Evolutionary conservation across 2,888 invertebrate species (phyloP), one percentile per base, ranked within the genome.

Genomic region (Encarsia formosa): DNA sequence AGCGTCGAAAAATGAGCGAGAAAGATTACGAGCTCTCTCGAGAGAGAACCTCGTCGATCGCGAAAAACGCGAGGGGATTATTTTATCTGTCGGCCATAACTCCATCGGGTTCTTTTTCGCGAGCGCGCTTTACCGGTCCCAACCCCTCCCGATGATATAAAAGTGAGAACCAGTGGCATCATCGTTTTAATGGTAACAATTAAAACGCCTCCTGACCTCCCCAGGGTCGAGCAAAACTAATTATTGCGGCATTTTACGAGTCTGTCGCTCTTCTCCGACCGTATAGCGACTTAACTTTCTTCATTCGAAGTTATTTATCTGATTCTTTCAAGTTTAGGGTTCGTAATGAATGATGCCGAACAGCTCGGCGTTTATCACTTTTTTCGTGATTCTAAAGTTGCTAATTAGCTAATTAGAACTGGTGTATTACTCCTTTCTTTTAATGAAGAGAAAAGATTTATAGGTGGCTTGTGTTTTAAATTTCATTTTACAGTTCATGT

Each of bases 181-280:
- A 40, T 44, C 41, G 19, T 61, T 68, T 69, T 69, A 68, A 68
- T 64, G 66, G 60, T 59, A 62, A 68, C 68, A 67, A 69, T 69
- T 68, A 69, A 67, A 69, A 66, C 53, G 52, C 61, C 56, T 49
- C 42, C 19, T 39, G 51, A 38, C 54, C 54, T 55, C 18, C 5
- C n/a, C n/a, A n/a, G n/a, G n/a, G n/a, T 55, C 55, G 54, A 58
- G 59, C 59, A 52, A 63, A 66, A 64, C 67, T 67, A 69, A 69
- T 69, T 69, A 65, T 68, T 63, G 58, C 61, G 55, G 57, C 62
- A 26, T 65, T 66, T 65, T 64, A 66, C 65, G 63, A 54, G 58
- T 48, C 50, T 54, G 57, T 57, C 34, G 6, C 26, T 34, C 34
- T 34, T 34, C n/a, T 18, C 38, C 35, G n/a, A 18, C 37, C 42